phyloP scores from a whole-genome alignment of 2,113 vertebrate genomes.

The Micronycteris hirsuta region DNA sequence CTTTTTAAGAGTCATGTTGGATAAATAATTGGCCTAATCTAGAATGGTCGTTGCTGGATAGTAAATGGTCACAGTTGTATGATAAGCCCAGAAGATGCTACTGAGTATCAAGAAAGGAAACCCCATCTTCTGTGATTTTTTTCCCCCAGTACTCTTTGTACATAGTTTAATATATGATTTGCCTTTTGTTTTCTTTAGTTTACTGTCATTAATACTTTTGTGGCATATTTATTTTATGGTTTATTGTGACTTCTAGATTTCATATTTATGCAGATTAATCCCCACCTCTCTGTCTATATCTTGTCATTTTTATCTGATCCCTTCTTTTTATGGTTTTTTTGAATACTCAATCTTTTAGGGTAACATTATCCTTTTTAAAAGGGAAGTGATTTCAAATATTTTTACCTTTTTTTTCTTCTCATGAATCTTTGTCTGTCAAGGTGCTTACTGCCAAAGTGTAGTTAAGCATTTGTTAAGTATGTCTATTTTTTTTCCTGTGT shows the following conservation, averaged over 20 bases:
- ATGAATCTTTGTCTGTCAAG: background rate
- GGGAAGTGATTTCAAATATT: background rate
- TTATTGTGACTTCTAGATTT: background rate
- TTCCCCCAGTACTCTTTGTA: background rate
- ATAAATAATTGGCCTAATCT: background rate
- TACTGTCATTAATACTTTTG: background rate
- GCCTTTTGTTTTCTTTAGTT: background rate
- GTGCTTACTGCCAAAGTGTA: background rate
- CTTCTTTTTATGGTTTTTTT: background rate
- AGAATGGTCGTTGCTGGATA: background rate
- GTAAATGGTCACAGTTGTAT: background rate
- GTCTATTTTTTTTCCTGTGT: background rate
- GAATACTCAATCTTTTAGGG: background rate
- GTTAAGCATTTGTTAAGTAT: background rate
- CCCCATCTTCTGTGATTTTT: background rate
- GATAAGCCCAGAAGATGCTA: background rate
- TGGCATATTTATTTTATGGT: background rate
- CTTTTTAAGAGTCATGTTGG: background rate
- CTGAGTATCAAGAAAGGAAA: background rate
- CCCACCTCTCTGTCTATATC: background rate
- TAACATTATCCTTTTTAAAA: background rate
- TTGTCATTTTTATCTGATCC: background rate
- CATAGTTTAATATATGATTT: background rate
- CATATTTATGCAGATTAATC: background rate
- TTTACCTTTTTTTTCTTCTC: background rate